Evolutionary conservation across 2,888 invertebrate genomes (phyloP).

Genomic region (Hypomecis punctinalis): DNA sequence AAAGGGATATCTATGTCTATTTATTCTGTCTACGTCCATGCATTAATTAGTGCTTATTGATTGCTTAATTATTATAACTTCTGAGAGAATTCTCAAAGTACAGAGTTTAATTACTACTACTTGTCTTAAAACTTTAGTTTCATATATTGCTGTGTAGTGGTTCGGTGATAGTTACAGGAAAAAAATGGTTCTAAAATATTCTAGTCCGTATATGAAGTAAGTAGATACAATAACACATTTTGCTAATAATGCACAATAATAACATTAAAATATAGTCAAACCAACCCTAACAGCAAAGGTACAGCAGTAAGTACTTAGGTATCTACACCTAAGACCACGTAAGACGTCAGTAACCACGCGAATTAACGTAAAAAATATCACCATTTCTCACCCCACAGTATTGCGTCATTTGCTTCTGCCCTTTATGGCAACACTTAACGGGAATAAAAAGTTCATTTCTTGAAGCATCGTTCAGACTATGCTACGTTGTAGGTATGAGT

Average conservation of each 20-base stretch:
- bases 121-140: too few relatives aligned
- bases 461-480: constrained; percentile 22
- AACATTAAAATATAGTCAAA: background rate
- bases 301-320: constrained; percentile 45
- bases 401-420: constrained; percentile 76
- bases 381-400: constrained; percentile 71
- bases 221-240: too few relatives aligned
- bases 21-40: too few relatives aligned
- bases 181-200: too few relatives aligned
- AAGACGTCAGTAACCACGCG: constrained; percentile 79
- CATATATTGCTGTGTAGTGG: too few relatives aligned
- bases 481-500: background rate
- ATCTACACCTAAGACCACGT: too few relatives aligned
- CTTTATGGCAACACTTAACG: constrained; percentile 78
- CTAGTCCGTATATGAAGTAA: too few relatives aligned
- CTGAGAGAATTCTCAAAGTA: too few relatives aligned
- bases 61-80: too few relatives aligned
- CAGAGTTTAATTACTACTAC: too few relatives aligned
- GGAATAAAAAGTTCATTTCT: constrained; percentile 76
- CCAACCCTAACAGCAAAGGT: constrained; percentile 58
- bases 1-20: background rate
- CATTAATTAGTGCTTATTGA: too few relatives aligned
- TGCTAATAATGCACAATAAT: background rate
- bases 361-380: constrained; percentile 86
- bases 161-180: too few relatives aligned